Conservation (phyloP, 2,797 vertebrate genomes). For the Ataeniobius toweri region DNA sequence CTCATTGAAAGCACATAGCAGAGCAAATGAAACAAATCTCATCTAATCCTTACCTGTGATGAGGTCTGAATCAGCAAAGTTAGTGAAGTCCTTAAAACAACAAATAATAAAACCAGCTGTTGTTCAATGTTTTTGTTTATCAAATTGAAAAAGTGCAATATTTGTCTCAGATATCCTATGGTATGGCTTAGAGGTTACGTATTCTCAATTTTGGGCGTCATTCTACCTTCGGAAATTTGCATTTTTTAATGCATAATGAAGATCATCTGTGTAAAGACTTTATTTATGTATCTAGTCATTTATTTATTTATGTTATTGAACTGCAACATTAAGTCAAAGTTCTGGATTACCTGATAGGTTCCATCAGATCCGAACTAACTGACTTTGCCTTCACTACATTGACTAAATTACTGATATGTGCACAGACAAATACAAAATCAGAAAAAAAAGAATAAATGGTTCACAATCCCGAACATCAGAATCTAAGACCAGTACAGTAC, state of each 20-base stretch:
- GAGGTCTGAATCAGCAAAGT: constrained; percentile 14
- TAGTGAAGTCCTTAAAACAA: not conserved
- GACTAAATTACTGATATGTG: constrained; percentile 33
- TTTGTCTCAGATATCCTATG: constrained; percentile 15
- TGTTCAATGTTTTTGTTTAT: constrained; percentile 14
- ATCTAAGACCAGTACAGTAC: constrained; percentile 67
- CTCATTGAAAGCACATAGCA: constrained; percentile 23
- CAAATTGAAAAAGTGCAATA: constrained; percentile 30
- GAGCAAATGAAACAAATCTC: constrained; percentile 1
- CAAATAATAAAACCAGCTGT: constrained; percentile 14
- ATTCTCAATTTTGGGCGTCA: constrained; percentile 24
- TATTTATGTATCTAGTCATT: constrained; percentile 5
- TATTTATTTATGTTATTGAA: not conserved
- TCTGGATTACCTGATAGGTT: constrained; percentile 29
- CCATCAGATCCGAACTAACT: constrained; percentile 9
- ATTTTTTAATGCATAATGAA: constrained; percentile 9
- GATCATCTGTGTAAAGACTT: constrained; percentile 27
- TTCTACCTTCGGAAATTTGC: constrained; percentile 8
- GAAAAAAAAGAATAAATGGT: constrained; percentile 5
- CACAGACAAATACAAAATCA: constrained; percentile 11
- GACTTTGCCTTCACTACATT: constrained; percentile 13
- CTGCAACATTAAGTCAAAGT: constrained; percentile 14
- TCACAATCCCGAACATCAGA: not conserved
- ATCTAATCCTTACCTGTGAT: constrained; percentile 9
- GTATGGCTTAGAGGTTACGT: constrained; percentile 38